phyloP scores from a whole-genome alignment of 2,113 vertebrate species.

The Sula dactylatra region DNA sequence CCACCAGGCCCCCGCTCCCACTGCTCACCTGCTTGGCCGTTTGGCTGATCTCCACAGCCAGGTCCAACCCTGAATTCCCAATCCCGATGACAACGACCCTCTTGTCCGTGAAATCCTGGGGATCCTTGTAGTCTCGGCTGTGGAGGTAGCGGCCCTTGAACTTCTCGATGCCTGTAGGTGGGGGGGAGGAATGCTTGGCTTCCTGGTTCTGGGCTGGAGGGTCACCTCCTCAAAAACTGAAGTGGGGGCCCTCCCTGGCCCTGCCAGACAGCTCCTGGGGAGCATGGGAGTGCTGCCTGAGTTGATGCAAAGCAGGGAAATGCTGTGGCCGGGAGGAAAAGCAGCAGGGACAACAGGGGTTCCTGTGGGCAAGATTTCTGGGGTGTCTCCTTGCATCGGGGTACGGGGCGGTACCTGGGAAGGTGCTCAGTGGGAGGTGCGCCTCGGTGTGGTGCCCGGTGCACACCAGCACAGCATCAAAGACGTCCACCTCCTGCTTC shows the following conservation, averaged over 20 bases:
- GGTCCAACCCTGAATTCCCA: slow-evolving; percentile 89
- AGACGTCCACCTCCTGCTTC: slow-evolving; percentile 71
- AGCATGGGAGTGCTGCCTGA: fast-evolving
- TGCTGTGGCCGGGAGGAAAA: background rate
- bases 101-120: slow-evolving; percentile 75
- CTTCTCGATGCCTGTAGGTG: slow-evolving; percentile 78
- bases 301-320: background rate
- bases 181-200: background rate
- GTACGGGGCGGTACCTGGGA: slow-evolving; percentile 74
- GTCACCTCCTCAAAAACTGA: background rate
- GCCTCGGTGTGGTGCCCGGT: slow-evolving; percentile 81
- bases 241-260: background rate
- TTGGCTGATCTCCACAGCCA: slow-evolving; percentile 89
- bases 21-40: slow-evolving; percentile 81
- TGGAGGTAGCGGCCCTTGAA: slow-evolving; percentile 85
- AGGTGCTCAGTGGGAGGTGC: slow-evolving; percentile 74
- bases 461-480: slow-evolving; percentile 88
- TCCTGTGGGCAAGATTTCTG: background rate
- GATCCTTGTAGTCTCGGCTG: slow-evolving; percentile 87
- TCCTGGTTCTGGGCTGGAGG: background rate
- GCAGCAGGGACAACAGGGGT: background rate
- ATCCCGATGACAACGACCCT: slow-evolving; percentile 86
- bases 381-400: fast-evolving
- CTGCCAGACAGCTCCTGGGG: background rate
- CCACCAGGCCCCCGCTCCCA: fast-evolving